Percentiles rank a stretch among this genome's conserved stretches.
Evolutionary conservation across 2,113 vertebrate genomes (phyloP).

Genomic region (Sylvicapra grimmia): DNA sequence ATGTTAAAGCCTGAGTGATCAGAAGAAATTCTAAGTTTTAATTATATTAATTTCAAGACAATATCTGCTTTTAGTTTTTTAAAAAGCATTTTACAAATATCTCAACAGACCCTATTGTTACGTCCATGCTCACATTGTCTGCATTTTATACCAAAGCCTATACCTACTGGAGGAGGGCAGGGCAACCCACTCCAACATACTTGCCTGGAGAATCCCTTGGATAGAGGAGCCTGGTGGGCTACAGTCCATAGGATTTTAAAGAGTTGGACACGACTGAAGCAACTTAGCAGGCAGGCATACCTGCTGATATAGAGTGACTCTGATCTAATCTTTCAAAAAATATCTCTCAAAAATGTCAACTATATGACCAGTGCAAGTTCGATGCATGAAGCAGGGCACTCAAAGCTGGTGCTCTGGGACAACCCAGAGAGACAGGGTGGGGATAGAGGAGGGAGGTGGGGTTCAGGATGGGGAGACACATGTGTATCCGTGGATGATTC

Average conservation of each 20-base stretch:
- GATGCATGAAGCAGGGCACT: background rate
- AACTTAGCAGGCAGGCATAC: background rate
- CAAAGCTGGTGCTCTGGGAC: background rate
- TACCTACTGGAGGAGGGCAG: background rate
- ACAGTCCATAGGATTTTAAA: background rate
- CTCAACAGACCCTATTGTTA: background rate
- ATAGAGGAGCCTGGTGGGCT: background rate
- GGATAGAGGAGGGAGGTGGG: background rate
- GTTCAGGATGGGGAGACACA: background rate
- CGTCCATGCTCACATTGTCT: background rate
- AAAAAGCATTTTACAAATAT: conserved; percentile 3
- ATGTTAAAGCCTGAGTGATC: background rate
- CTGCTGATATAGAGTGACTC: background rate
- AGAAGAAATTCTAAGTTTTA: conserved; percentile 3
- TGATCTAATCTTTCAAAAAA: conserved; percentile 3
- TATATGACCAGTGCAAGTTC: background rate
- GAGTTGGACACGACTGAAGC: background rate
- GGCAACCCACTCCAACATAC: background rate
- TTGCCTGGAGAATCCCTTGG: background rate
- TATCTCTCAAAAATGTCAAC: background rate
- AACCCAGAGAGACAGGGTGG: background rate
- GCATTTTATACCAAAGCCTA: background rate
- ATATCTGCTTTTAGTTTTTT: background rate
- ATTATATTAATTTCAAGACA: background rate
- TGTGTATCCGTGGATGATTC: background rate